Conservation (phyloP, 1,140 invertebrate genomes). For the Tetramorium alpestre region DNA sequence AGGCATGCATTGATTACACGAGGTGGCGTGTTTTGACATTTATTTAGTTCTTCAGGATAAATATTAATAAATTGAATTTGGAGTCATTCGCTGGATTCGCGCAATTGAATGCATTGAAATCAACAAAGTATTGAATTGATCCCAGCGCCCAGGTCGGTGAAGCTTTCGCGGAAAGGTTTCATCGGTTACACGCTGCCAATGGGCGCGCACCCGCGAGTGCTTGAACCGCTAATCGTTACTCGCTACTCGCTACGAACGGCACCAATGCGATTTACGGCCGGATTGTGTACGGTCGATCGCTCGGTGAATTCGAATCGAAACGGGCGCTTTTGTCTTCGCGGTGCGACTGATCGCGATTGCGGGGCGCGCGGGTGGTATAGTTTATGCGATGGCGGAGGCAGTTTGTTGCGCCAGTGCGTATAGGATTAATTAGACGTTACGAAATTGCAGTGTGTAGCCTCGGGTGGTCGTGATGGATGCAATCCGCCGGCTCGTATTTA, state of each 20-base stretch:
- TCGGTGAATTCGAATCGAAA: slow-evolving; percentile 20
- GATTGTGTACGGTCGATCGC: background rate
- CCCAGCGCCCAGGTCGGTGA: background rate
- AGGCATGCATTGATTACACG: background rate
- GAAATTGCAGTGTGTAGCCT: slow-evolving; percentile 48
- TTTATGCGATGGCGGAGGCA: slow-evolving; percentile 35
- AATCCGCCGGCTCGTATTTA: slow-evolving; percentile 34
- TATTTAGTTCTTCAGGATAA: background rate
- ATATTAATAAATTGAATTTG: background rate
- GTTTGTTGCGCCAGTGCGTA: slow-evolving; percentile 45
- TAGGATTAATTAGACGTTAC: slow-evolving; percentile 58
- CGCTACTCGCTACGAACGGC: slow-evolving; percentile 39
- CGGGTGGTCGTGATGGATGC: slow-evolving; percentile 40
- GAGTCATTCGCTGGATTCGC: background rate
- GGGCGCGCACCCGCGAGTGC: slow-evolving; percentile 7
- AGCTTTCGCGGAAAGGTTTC: slow-evolving; percentile 69
- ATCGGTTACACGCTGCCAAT: slow-evolving; percentile 66
- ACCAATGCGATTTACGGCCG: slow-evolving; percentile 61
- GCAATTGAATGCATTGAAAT: background rate
- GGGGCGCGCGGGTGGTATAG: slow-evolving; percentile 22
- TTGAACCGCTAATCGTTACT: slow-evolving; percentile 60
- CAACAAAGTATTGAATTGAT: slow-evolving; percentile 12
- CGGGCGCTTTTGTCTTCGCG: slow-evolving; percentile 40
- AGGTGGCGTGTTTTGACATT: background rate
- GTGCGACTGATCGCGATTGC: slow-evolving; percentile 4